Evolutionary conservation across 2,113 vertebrate genomes (phyloP).

Genomic region (Pachycephala philippinensis): DNA sequence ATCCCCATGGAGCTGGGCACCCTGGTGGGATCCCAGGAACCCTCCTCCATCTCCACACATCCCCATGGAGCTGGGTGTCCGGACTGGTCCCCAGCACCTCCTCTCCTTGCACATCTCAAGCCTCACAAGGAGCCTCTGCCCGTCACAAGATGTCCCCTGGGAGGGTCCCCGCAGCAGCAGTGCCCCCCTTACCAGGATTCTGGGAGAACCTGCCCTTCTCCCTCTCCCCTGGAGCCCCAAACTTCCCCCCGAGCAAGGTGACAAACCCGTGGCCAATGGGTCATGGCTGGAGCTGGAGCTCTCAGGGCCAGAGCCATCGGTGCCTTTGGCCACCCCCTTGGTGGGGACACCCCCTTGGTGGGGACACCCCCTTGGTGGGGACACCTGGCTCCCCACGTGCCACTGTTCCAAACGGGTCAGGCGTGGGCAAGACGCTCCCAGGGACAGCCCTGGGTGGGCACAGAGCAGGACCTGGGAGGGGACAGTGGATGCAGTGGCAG

Average conservation of each 20-base stretch:
- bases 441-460: not conserved
- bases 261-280: accelerated
- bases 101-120: not conserved
- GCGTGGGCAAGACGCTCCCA: not conserved
- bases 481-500: not conserved
- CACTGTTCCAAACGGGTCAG: not conserved
- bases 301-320: accelerated
- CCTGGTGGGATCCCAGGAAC: not conserved
- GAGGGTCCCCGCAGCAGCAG: accelerated
- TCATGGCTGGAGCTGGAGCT: not conserved
- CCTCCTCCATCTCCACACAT: not conserved
- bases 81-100: not conserved
- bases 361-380: not conserved
- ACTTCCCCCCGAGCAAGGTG: not conserved
- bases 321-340: not conserved
- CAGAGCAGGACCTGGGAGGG: not conserved
- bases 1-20: not conserved
- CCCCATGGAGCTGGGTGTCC: not conserved
- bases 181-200: not conserved
- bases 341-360: too few relatives aligned
- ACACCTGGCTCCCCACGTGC: not conserved
- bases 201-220: not conserved
- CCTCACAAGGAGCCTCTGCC: not conserved
- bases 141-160: accelerated
- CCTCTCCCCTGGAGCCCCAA: not conserved